phyloP scores from a whole-genome alignment of 2,888 invertebrate genomes.

The Ctenicera cuprea region DNA sequence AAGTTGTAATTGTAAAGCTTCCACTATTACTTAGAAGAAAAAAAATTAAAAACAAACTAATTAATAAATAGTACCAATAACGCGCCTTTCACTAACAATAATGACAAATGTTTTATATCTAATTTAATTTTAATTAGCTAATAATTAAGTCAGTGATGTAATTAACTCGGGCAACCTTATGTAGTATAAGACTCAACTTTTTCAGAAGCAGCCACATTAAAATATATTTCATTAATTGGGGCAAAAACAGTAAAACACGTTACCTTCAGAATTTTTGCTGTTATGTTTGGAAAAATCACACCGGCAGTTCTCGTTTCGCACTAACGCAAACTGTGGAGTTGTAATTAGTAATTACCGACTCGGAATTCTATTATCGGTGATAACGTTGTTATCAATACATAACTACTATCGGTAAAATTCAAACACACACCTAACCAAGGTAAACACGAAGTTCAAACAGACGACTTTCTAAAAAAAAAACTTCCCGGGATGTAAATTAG shows the following conservation, averaged over 20 bases:
- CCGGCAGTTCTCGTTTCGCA: background rate
- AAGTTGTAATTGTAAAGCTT: background rate
- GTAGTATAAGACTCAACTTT: background rate
- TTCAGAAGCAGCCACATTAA: background rate
- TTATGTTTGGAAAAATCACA: background rate
- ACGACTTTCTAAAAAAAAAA: slow-evolving; percentile 16
- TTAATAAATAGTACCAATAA: slow-evolving; percentile 5
- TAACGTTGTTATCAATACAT: slow-evolving; percentile 10
- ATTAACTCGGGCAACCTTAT: slow-evolving; percentile 2
- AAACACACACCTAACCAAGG: background rate
- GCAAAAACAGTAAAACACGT: slow-evolving; percentile 2
- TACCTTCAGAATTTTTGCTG: background rate
- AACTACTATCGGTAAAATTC: background rate
- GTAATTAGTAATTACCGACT: background rate
- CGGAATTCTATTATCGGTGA: slow-evolving; percentile 19
- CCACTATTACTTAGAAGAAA: background rate
- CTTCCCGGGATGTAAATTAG: slow-evolving; percentile 4
- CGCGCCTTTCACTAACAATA: slow-evolving; percentile 22
- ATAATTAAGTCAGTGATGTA: slow-evolving; percentile 14
- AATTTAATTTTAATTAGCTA: slow-evolving; percentile 6
- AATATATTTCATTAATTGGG: background rate
- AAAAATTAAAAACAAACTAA: slow-evolving; percentile 45
- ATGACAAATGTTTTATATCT: slow-evolving; percentile 4
- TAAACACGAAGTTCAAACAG: background rate
- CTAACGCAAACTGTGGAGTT: background rate